Base-by-base conservation (phyloP, 2,888 invertebrate species). In the Tiliacea aurago region DNA sequence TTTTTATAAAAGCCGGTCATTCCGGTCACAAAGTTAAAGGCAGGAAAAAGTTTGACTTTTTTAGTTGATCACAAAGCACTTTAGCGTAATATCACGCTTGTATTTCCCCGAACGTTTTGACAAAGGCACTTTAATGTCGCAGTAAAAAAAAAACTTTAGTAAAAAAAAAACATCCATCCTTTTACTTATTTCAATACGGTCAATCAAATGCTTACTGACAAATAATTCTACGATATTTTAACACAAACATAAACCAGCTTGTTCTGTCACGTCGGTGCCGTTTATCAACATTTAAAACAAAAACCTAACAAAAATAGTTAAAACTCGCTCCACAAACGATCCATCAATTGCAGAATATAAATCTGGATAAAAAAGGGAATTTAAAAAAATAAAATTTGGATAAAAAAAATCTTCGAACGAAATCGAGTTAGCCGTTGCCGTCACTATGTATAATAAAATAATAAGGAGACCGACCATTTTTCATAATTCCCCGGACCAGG, bases 401-500 rank as follows among this genome's bases (percentile, higher is more conserved):
- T 71, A 80, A 83, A 78, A 83, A 78, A 82, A 78, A 76, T 61
- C 65, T 73, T 68, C 33, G 64, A 67, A 76, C 81, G 23, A 87
- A 87, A 87, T 86, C 78, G 76, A 87, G 87, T 88, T 87, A 86
- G 76, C 70, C 49, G 62, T 45, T 45, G 41, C 72, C 81, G 80
- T 79, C 85, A 77, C 78, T 78, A 80, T 81, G 81, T 84, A 83
- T 87, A 85, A 88, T 87, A 86, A 82, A 81, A 88, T 88, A 87
- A 85, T 86, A 87, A 85, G 83, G 83, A 84, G 86, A 79, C 83
- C 85, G 67, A 83, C 90, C 92, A 93, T 95, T 94, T 93, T 92
- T 95, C 93, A 94, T 94, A 94, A 94, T 93, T 93, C 91, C 83
- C 76, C 84, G 80, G 81, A 81, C 90, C 91, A 84, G 86, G 89